Conservation (phyloP, 2,113 vertebrate genomes). For the Pteropus alecto region DNA sequence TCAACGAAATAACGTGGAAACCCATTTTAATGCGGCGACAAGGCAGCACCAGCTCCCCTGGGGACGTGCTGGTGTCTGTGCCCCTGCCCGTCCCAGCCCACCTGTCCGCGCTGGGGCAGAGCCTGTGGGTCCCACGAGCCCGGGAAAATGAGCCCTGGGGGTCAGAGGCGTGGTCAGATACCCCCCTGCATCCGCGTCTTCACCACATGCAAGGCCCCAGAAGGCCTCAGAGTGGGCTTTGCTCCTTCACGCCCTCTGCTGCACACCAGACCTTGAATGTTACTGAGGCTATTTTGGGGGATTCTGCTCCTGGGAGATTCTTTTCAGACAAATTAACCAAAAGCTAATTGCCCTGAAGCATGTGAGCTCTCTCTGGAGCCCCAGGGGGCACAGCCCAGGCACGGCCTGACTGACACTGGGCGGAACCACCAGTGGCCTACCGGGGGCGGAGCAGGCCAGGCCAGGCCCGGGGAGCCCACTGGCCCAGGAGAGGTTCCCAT, state of each 20-base stretch:
- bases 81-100: background rate
- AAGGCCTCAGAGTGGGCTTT: background rate
- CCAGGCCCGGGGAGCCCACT: background rate
- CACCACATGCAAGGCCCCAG: background rate
- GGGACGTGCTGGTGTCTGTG: fast-evolving
- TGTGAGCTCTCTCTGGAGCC: background rate
- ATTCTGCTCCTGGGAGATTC: background rate
- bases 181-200: too few relatives aligned
- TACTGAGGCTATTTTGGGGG: background rate
- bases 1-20: background rate
- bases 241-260: background rate
- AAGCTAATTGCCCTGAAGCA: conserved; percentile 6
- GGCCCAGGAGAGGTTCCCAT: background rate
- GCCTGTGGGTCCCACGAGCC: background rate
- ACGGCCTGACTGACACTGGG: background rate
- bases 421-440: background rate
- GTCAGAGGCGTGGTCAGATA: background rate
- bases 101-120: fast-evolving
- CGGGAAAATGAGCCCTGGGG: background rate
- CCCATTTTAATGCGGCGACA: background rate
- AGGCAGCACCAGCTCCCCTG: background rate
- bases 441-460: fast-evolving
- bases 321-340: conserved; percentile 44
- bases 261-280: background rate
- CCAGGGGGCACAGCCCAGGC: background rate